Conservation (phyloP, 2,888 invertebrate genomes). For the Dicroscelio sp. region DNA sequence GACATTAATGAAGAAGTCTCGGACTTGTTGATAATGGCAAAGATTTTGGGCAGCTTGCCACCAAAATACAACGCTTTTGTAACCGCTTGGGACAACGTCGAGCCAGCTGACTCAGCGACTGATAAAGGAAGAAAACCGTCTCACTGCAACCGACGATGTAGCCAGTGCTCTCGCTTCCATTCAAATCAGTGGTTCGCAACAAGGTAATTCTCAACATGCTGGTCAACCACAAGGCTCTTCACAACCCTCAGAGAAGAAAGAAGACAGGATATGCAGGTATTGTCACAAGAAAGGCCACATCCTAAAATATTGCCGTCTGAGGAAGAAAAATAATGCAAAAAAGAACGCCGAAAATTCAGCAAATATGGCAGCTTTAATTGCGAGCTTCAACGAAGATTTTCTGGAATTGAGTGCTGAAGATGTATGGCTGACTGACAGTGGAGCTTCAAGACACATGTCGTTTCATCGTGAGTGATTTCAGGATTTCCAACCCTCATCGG, state of each 20-base stretch:
- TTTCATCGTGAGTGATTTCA: slow-evolving; percentile 41
- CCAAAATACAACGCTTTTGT: slow-evolving; percentile 60
- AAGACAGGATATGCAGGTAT: slow-evolving; percentile 6
- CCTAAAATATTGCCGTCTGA: too few relatives aligned
- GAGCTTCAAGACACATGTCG: slow-evolving; percentile 45
- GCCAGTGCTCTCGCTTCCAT: slow-evolving; percentile 30
- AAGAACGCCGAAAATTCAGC: background rate
- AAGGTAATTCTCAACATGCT: too few relatives aligned
- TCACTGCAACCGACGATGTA: slow-evolving; percentile 14
- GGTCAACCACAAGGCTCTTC: too few relatives aligned
- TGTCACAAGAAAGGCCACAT: slow-evolving; percentile 75
- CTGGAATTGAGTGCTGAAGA: slow-evolving; percentile 17
- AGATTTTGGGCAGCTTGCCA: slow-evolving; percentile 66
- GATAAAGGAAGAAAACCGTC: slow-evolving; percentile 75
- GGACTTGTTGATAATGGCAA: slow-evolving; percentile 63
- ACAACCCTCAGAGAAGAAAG: too few relatives aligned
- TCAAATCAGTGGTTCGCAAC: too few relatives aligned
- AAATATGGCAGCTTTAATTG: background rate
- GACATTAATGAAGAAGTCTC: slow-evolving; percentile 69
- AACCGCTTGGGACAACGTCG: slow-evolving; percentile 22
- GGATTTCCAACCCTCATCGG: background rate
- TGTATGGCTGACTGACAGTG: slow-evolving; percentile 45
- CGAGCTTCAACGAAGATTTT: background rate
- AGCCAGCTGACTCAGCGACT: slow-evolving; percentile 67
- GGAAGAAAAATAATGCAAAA: too few relatives aligned